Conservation (phyloP, 2,888 invertebrate species). For the Leucoptera coffeella region DNA sequence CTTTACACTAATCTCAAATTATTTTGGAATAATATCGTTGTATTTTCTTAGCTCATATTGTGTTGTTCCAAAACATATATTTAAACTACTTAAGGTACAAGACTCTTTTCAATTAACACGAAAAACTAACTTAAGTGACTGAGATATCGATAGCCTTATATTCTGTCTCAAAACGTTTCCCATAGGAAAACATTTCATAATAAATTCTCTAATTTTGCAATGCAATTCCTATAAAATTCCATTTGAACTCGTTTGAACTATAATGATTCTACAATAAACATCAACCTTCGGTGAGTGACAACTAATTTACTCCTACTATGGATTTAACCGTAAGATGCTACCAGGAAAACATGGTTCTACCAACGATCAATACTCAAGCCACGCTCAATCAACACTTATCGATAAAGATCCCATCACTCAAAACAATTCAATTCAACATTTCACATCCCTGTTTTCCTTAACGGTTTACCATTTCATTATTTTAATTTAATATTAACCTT, state of each 20-base stretch:
- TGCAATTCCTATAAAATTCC: background rate
- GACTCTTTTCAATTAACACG: too few species aligned
- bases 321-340: too few species aligned
- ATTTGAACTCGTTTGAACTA: too few species aligned
- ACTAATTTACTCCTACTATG: background rate
- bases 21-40: conserved; percentile 26
- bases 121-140: too few species aligned
- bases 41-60: conserved; percentile 31
- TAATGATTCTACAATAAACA: too few species aligned
- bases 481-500: conserved; percentile 31
- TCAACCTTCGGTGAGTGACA: conserved; percentile 37
- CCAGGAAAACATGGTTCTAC: conserved; percentile 2
- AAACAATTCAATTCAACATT: conserved; percentile 22
- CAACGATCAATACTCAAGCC: conserved; percentile 35
- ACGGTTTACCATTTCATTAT: conserved; percentile 28
- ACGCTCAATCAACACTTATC: conserved; percentile 48
- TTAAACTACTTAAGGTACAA: too few species aligned
- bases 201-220: conserved; percentile 26
- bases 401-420: conserved; percentile 40
- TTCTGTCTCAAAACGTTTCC: too few species aligned
- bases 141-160: too few species aligned
- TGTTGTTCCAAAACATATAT: too few species aligned
- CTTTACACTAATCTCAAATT: conserved; percentile 3
- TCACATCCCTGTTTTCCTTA: conserved; percentile 51
- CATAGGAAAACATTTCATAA: too few species aligned